phyloP scores from a whole-genome alignment of 1,140 invertebrate genomes.

The Trinorchestia longiramus region DNA sequence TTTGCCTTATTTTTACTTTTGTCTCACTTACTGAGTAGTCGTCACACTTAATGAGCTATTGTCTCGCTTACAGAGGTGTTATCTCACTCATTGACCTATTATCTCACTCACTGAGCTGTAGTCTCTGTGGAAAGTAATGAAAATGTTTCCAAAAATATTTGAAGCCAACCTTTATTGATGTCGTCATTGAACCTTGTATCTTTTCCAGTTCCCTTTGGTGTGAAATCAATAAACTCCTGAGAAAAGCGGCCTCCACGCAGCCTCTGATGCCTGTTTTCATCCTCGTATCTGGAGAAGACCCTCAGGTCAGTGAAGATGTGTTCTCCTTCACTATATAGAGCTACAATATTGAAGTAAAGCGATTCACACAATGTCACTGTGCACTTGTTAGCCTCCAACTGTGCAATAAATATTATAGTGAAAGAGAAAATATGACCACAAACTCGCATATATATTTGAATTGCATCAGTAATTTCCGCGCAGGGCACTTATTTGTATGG shows the following conservation, averaged over 20 bases:
- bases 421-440: background rate
- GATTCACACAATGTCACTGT: too few relatives aligned
- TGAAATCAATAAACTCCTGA: background rate
- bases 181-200: background rate
- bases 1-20: background rate
- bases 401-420: background rate
- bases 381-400: background rate
- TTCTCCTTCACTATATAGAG: background rate
- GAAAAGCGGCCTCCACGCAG: background rate
- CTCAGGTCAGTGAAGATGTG: background rate
- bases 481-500: slow-evolving; percentile 28
- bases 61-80: too few relatives aligned
- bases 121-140: background rate
- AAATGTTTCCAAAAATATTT: too few relatives aligned
- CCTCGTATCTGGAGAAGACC: background rate
- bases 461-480: background rate
- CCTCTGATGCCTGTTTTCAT: slow-evolving; percentile 1
- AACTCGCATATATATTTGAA: background rate
- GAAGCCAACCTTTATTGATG: background rate
- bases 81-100: background rate
- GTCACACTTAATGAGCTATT: too few relatives aligned
- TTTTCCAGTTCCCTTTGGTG: slow-evolving; percentile 25
- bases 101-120: background rate
- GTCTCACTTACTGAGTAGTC: background rate
- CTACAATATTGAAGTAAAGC: background rate